Evolutionary conservation across 2,797 vertebrate genomes (phyloP), one percentile per base, ranked within the genome.

Genomic region (Avahi laniger): DNA sequence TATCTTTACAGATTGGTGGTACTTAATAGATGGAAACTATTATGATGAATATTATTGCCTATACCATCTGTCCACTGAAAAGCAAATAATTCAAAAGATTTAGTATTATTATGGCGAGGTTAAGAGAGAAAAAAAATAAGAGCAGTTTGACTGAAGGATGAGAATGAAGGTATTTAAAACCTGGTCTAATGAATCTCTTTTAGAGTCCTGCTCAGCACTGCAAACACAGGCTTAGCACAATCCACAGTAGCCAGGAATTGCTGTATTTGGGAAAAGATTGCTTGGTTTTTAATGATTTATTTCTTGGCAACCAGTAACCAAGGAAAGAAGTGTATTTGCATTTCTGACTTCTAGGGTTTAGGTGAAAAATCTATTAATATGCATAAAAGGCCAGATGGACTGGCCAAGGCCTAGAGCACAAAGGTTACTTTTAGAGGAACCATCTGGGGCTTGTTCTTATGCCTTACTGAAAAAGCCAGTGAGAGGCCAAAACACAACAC

Each of bases 321-420:
- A 5, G 30, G n/a, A 96, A 97, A 95, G 81, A 91, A 96, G 70
- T 63, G 81, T 28, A 35, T 97, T 96, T 97, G 89, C 61, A 95
- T 88, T 95, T 91, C 93, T 91, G 96, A n/a, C 88, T 88, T 97
- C 79, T 87, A 86, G 67, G 86, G 63, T 59, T 95, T 89, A 80
- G 82, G 76, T 98, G 97, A 89, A 97, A 94, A 89, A 91, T 95
- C 94, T 97, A 81, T 97, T 97, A 98, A 97, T 96, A 98, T 91
- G 75, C 46, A 93, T 83, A 91, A 96, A 97, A 98, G 85, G 97
- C 73, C 96, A 97, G 97, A 97, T 97, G 95, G 97, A 97, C 89
- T 86, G 94, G 85, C 50, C 38, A 65, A 96, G 82, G 83, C 83
- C 76, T 95, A 54, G 72, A 73, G 97, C 93, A 80, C 59, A 59